Conservation (phyloP, 2,113 vertebrate genomes). For the Nothobranchius kuhntae region DNA sequence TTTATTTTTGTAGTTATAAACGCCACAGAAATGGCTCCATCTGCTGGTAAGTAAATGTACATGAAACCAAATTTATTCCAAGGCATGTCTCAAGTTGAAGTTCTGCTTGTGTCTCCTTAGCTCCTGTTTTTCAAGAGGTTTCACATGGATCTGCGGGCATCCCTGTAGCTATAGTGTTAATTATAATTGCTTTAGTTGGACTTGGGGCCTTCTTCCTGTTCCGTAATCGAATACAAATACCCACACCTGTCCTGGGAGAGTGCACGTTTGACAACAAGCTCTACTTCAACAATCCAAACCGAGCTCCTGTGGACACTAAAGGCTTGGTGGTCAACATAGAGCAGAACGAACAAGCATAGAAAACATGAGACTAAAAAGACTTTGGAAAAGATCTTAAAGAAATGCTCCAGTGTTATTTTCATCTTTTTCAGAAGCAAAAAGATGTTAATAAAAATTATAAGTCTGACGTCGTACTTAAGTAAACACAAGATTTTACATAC, state of each 20-base stretch:
- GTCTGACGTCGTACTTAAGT: too few relatives aligned
- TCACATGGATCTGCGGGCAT: constrained; percentile 73
- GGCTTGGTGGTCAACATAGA: constrained; percentile 92
- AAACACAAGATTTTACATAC: not conserved
- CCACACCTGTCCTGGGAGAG: constrained; percentile 67
- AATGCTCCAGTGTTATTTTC: not conserved
- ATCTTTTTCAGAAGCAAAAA: not conserved
- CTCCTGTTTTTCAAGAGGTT: constrained; percentile 41
- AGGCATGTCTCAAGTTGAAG: not conserved
- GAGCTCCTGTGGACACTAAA: constrained; percentile 82
- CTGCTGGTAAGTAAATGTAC: constrained; percentile 75
- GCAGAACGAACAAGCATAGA: constrained; percentile 85
- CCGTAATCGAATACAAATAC: constrained; percentile 82
- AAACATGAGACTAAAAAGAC: not conserved
- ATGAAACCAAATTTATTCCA: too few relatives aligned
- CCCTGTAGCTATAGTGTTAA: constrained; percentile 77
- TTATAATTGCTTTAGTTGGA: constrained; percentile 76
- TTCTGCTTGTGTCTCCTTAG: constrained; percentile 39
- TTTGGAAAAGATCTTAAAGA: not conserved
- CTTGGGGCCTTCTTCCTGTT: constrained; percentile 82
- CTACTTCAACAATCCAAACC: constrained; percentile 84
- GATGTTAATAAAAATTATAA: not conserved
- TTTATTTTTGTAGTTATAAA: constrained; percentile 77
- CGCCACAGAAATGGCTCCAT: constrained; percentile 65
- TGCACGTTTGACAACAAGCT: constrained; percentile 91